A percentile compares a stretch with the other conserved stretches of the same genome.
phyloP scores from a whole-genome alignment of 2,888 invertebrate genomes.

The Charanyca ferruginea region DNA sequence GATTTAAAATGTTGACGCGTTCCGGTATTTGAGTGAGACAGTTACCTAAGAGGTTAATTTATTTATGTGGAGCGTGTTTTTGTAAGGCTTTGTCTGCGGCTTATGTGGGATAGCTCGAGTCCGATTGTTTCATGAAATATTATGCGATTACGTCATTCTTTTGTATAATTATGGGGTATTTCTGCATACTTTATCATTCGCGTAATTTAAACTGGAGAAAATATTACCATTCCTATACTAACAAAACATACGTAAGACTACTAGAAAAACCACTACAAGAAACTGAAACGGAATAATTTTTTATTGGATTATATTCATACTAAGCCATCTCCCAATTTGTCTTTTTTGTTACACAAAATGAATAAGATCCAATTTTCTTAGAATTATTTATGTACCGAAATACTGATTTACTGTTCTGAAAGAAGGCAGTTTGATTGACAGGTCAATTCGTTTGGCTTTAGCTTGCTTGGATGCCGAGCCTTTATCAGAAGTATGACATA shows the following conservation, averaged over 20 bases:
- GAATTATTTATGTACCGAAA: constrained; percentile 50
- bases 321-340: constrained; percentile 35
- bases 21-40: constrained; percentile 58
- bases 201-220: not conserved
- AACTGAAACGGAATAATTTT: not conserved
- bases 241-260: not conserved
- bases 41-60: constrained; percentile 61
- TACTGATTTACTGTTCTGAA: constrained; percentile 54
- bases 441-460: constrained; percentile 58
- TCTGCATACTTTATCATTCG: not conserved
- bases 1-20: constrained; percentile 64
- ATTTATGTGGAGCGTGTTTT: constrained; percentile 51
- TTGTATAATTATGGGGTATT: constrained; percentile 9
- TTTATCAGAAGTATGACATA: constrained; percentile 58
- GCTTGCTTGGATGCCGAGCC: constrained; percentile 30
- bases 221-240: not conserved
- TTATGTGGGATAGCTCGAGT: constrained; percentile 41
- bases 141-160: constrained; percentile 25
- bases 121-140: constrained; percentile 38
- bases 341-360: constrained; percentile 35
- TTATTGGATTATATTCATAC: constrained; percentile 29
- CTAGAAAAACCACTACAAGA: constrained; percentile 7
- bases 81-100: constrained; percentile 29
- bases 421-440: constrained; percentile 61
- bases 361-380: constrained; percentile 54